Evolutionary conservation across 2,797 vertebrate species (phyloP).

Genomic region (Luscinia megarhynchos): DNA sequence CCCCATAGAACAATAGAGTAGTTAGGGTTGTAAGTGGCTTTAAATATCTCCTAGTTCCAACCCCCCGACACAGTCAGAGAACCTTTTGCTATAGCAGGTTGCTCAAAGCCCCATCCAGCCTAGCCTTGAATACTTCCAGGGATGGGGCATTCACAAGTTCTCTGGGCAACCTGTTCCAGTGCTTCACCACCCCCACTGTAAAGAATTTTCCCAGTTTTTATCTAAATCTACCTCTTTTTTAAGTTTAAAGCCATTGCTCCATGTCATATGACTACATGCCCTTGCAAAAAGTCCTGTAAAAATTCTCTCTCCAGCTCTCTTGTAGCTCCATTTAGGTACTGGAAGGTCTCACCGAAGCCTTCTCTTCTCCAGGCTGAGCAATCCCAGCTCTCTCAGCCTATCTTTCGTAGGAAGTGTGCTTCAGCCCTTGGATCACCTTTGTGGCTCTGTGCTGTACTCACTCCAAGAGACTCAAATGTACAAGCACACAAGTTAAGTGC

Average conservation of each 20-base stretch:
- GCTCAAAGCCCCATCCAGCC: not conserved
- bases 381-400: not conserved
- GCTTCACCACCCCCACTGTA: not conserved
- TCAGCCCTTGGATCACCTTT: too few relatives aligned
- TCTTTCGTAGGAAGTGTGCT: fast-evolving
- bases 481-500: not conserved
- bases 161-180: not conserved
- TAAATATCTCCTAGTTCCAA: not conserved
- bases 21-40: fast-evolving
- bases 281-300: not conserved
- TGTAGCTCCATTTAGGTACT: not conserved
- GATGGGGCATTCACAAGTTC: not conserved
- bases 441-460: not conserved
- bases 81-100: not conserved
- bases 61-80: fast-evolving
- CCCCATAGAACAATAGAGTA: not conserved
- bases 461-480: not conserved
- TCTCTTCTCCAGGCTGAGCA: not conserved
- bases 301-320: not conserved
- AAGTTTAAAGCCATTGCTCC: not conserved
- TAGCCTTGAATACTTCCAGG: not conserved
- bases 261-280: too few relatives aligned
- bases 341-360: not conserved
- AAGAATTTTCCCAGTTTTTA: not conserved
- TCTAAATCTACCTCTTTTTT: not conserved